phyloP scores from a whole-genome alignment of 2,888 invertebrate species.

The Nowickia ferox region DNA sequence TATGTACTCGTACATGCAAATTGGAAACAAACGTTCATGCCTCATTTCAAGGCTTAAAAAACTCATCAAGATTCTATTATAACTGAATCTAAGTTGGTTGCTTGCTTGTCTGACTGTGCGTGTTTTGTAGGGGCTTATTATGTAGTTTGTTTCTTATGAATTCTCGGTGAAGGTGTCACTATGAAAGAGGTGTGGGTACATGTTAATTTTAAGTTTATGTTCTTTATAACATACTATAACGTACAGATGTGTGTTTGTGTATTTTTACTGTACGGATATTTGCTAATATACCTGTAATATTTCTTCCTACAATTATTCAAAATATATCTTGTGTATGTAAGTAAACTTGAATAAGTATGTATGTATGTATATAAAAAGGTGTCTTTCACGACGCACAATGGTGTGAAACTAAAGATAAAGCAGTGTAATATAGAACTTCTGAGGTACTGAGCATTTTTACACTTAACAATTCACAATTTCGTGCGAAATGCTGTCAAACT shows the following conservation, averaged over 20 bases:
- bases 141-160: not conserved
- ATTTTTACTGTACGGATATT: conserved; percentile 16
- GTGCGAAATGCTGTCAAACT: too few species aligned
- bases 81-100: conserved; percentile 14
- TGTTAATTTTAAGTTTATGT: conserved; percentile 23
- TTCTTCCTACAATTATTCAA: conserved; percentile 33
- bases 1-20: not conserved
- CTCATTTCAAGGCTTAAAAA: conserved; percentile 34
- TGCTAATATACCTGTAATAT: conserved; percentile 38
- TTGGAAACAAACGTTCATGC: conserved; percentile 3
- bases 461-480: too few species aligned
- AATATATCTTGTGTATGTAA: not conserved
- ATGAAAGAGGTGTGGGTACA: not conserved
- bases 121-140: not conserved
- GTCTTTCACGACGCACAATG: not conserved
- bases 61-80: conserved; percentile 38
- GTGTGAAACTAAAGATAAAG: not conserved
- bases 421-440: too few species aligned
- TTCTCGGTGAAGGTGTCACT: conserved; percentile 25
- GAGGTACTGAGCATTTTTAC: too few species aligned
- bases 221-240: too few species aligned
- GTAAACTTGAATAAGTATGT: not conserved
- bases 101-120: not conserved
- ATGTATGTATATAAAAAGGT: not conserved
- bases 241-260: too few species aligned